These are phyloP conservation scores for Mesocentrotus franciscanus DNA, from an alignment of 53 echinoderm and acorn worm species.

Conservation along the genomic window DNA sequence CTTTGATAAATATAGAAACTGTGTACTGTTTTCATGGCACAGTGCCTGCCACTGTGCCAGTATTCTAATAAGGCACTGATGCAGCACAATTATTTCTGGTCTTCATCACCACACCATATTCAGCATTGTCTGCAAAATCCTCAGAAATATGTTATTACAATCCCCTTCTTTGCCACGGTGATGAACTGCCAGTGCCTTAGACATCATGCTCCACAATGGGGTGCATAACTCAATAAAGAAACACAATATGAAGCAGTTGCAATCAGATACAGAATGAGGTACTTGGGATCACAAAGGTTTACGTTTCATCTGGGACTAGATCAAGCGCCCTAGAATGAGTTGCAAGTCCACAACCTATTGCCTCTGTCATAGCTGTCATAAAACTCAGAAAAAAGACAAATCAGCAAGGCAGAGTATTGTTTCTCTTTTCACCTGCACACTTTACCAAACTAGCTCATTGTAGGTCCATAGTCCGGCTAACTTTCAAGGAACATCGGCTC, in stretches of 20 bases:
- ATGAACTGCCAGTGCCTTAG: background rate
- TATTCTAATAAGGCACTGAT: background rate
- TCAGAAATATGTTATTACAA: background rate
- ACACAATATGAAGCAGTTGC: background rate
- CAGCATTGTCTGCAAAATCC: background rate
- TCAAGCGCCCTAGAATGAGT: constrained; percentile 21
- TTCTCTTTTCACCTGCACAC: background rate
- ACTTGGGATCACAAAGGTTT: constrained; percentile 40
- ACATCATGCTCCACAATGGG: background rate
- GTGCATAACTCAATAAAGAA: constrained; percentile 20
- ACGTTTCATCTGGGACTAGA: constrained; percentile 19
- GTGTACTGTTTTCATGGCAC: background rate
- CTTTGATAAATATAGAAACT: background rate
- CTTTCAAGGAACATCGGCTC: constrained; percentile 22
- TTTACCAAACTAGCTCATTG: background rate
- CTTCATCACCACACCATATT: constrained; percentile 7
- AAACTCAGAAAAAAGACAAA: background rate
- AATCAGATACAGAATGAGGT: constrained; percentile 8
- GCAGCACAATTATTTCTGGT: background rate
- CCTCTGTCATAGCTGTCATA: constrained; percentile 13
- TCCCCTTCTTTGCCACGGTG: background rate
- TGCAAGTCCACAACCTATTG: constrained; percentile 38
- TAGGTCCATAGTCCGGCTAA: constrained; percentile 19
- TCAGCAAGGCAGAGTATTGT: background rate
- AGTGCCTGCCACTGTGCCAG: background rate